Conservation (phyloP, 1,140 invertebrate genomes). For the Odontomachus brunneus region DNA sequence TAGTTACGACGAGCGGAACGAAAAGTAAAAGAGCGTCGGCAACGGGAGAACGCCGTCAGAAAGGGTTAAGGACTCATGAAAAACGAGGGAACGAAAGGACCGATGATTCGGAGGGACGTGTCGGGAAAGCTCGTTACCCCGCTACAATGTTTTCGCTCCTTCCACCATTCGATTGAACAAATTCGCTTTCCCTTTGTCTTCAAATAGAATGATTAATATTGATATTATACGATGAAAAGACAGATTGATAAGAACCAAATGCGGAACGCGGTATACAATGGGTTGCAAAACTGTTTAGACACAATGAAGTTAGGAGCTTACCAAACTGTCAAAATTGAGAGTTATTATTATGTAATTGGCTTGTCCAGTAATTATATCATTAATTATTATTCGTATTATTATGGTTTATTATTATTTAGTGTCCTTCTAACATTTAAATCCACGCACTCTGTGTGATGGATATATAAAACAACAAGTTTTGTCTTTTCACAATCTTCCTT, state of each 20-base stretch:
- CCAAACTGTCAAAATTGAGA: too few species aligned
- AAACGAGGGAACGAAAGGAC: neutral
- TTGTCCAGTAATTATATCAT: too few species aligned
- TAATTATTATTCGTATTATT: too few species aligned
- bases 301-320: too few species aligned
- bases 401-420: too few species aligned
- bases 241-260: neutral
- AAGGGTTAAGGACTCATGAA: constrained; percentile 34
- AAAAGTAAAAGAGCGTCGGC: constrained; percentile 59
- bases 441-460: too few species aligned
- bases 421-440: too few species aligned
- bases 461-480: too few species aligned
- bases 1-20: constrained; percentile 67
- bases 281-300: too few species aligned
- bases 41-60: neutral
- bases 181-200: neutral
- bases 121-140: constrained; percentile 28
- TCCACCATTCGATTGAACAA: constrained; percentile 4
- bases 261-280: neutral
- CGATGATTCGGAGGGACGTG: constrained; percentile 5
- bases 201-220: constrained; percentile 6
- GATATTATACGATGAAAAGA: neutral
- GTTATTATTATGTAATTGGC: too few species aligned
- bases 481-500: too few species aligned
- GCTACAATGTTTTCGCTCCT: constrained; percentile 24